Evolutionary conservation across 2,113 vertebrate species (phyloP).

Genomic region (Ploceus nigricollis): DNA sequence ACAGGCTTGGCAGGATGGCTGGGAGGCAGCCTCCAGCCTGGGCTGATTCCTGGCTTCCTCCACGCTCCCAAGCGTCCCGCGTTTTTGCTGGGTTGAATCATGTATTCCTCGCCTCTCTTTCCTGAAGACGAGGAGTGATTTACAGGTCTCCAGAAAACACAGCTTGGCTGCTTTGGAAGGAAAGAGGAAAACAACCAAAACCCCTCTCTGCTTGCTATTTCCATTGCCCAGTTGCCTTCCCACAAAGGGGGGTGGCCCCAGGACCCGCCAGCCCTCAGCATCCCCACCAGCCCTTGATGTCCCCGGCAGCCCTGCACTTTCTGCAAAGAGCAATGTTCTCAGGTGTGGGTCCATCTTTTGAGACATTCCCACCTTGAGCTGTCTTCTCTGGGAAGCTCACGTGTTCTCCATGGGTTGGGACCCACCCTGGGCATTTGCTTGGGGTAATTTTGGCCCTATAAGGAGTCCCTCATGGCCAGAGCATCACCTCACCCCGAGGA

Average conservation of each 20-base stretch:
- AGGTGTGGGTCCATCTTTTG: background rate
- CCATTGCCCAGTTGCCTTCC: background rate
- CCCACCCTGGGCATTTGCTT: background rate
- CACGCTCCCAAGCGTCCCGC: background rate
- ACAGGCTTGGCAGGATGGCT: background rate
- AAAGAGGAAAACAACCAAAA: background rate
- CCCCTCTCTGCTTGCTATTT: background rate
- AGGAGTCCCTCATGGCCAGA: background rate
- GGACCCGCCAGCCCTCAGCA: accelerated
- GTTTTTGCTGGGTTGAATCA: slow-evolving; percentile 46
- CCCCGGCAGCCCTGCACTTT: background rate
- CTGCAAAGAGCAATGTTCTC: background rate
- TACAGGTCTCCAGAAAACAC: slow-evolving; percentile 44
- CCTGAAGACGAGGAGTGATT: slow-evolving; percentile 46
- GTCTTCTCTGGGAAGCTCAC: background rate
- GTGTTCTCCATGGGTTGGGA: accelerated
- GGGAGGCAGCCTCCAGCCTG: background rate
- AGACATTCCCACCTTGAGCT: background rate
- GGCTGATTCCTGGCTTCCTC: background rate
- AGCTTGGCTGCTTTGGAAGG: slow-evolving; percentile 21
- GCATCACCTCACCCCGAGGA: background rate
- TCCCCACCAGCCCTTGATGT: background rate
- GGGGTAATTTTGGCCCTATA: background rate
- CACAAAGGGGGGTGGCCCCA: background rate
- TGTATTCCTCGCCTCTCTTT: slow-evolving; percentile 26